A percentile compares a stretch with the other conserved stretches of the same genome.
Conservation (phyloP, 2,797 vertebrate species). For the Meda fulgida region DNA sequence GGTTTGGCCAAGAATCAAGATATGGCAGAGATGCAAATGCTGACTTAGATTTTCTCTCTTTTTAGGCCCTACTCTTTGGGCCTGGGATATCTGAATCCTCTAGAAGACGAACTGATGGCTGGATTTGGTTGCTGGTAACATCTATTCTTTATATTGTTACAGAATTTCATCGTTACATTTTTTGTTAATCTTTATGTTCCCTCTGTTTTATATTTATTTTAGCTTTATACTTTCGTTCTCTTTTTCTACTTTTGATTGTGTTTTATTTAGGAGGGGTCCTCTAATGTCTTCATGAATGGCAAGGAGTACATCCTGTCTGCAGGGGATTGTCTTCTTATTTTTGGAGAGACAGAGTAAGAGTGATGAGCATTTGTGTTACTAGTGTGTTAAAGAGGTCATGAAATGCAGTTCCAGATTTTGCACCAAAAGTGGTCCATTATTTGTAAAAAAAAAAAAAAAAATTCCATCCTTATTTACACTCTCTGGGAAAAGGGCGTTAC, state of each 20-base stretch:
- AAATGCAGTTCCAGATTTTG: not conserved
- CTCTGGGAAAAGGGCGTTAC: not conserved
- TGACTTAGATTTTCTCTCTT: constrained; percentile 11
- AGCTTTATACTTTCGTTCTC: constrained; percentile 10
- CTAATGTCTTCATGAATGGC: constrained; percentile 73
- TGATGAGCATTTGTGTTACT: not conserved
- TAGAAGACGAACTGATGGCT: constrained; percentile 78
- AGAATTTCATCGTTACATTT: not conserved
- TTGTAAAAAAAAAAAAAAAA: too few relatives aligned
- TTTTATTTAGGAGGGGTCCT: constrained; percentile 84
- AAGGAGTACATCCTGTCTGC: constrained; percentile 73
- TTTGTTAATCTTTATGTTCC: not conserved
- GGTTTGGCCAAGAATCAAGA: not conserved
- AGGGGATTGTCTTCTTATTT: constrained; percentile 88
- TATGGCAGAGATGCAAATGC: not conserved
- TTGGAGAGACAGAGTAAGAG: constrained; percentile 83
- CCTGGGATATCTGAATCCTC: constrained; percentile 76
- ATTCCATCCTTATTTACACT: too few relatives aligned
- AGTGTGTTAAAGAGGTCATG: not conserved
- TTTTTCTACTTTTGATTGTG: constrained; percentile 14
- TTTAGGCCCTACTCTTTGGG: constrained; percentile 83
- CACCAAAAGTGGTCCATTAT: not conserved
- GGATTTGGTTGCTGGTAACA: constrained; percentile 95
- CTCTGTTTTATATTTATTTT: not conserved
- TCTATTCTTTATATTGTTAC: not conserved